Evolutionary conservation across 1,140 invertebrate species (phyloP), one percentile per base, ranked within the genome.

Genomic region (Diorhabda carinulata): DNA sequence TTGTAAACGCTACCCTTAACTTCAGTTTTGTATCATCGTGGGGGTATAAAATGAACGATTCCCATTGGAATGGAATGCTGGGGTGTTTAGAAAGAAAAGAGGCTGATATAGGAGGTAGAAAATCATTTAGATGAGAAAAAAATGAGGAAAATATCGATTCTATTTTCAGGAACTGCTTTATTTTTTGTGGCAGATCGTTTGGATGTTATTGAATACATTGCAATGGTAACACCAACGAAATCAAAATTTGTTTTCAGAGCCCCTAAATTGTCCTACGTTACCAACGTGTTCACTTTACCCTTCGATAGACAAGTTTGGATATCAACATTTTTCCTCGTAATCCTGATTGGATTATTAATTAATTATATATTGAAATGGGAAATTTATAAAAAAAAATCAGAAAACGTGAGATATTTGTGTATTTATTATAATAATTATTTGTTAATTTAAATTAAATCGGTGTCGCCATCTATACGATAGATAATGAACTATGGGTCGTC

Each of bases 261-360:
- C 78, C 88, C 89, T 4, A 86, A 89, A 72, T 75, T 90, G n/a
- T 89, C 88, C 0, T 88, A 86, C 70, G 84, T 89, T 41, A 86
- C 83, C 62, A 89, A 90, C 74, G 83, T 90, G 43, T 90, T 88
- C 70, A 73, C 83, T 9, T 71, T 90, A 56, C 88, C 88, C 0
- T 90, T 90, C 73, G 80, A 84, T 64, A 79, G 71, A 3, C 78
- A 80, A 2, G 86, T 90, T 2, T 90, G 89, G 89, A 77, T 84
- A 40, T 84, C 84, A 41, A 83, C 82, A 8, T 68, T 79, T 8
- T 79, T 76, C 0, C 75, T 88, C 42, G 71, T 88, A 5, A 43
- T 82, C 5, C 52, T 87, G 41, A 78, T 86, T 9, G 79, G 80
- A 2, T n/a, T 73, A 4, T 57, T 61, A 0, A 68, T 80, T 9